These are phyloP conservation scores for Varecia variegata DNA, from an alignment of 2,797 vertebrate genomes.

Conservation along the genomic window DNA sequence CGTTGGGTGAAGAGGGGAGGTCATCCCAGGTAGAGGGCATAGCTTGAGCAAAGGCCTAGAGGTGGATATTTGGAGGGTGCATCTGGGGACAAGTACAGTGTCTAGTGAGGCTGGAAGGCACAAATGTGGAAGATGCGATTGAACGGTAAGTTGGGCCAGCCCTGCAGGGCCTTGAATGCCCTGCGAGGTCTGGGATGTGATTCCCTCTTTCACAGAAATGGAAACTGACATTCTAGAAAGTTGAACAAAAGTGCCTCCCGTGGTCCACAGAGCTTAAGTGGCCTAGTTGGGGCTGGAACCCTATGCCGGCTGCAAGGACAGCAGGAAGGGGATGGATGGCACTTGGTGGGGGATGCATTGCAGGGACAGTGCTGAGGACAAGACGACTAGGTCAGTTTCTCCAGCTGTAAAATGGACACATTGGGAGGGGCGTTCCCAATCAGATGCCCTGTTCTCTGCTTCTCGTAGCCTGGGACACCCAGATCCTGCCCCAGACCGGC, in stretches of 20 bases:
- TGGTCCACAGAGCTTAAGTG: not conserved
- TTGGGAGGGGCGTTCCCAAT: not conserved
- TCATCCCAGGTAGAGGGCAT: too few relatives aligned
- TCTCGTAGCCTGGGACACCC: not conserved
- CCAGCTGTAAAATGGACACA: not conserved
- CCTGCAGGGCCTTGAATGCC: not conserved
- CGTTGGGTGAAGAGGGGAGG: not conserved
- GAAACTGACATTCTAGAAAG: not conserved
- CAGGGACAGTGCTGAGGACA: not conserved
- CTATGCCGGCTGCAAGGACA: not conserved
- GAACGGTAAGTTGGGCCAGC: not conserved
- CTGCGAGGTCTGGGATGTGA: not conserved
- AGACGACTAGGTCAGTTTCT: not conserved
- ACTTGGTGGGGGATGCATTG: too few relatives aligned
- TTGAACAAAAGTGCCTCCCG: not conserved
- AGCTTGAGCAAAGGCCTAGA: not conserved
- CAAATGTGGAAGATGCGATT: fast-evolving
- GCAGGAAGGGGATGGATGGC: not conserved
- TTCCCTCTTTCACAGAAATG: not conserved
- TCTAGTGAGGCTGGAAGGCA: not conserved
- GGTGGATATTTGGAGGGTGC: not conserved
- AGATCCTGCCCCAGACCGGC: not conserved
- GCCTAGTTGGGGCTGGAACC: not conserved
- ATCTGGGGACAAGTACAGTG: not conserved
- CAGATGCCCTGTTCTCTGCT: not conserved